These are phyloP conservation scores for Tarsius wallacei DNA, from an alignment of 2,797 vertebrate genomes.

Conservation along the genomic window DNA sequence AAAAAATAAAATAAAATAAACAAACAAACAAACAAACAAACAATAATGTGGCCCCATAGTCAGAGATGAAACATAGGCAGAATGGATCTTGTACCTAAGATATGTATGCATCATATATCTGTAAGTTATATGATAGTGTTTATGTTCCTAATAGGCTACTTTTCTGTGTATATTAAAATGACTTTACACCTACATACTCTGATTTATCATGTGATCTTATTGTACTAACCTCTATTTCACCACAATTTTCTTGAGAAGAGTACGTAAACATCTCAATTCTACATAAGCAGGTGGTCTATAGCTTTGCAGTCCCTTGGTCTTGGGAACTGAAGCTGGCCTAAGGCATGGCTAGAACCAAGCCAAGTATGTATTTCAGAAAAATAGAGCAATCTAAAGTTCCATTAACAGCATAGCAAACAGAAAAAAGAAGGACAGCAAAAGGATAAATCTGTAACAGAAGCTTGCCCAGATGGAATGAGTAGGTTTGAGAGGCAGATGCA, in stretches of 20 bases:
- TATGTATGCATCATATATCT: neutral
- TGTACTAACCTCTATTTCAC: neutral
- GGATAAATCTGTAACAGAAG: slow-evolving; percentile 1
- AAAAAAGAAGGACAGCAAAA: neutral
- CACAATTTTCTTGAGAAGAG: neutral
- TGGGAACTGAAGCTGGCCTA: neutral
- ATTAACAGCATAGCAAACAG: neutral
- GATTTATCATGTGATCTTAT: neutral
- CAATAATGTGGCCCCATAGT: neutral
- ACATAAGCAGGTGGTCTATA: neutral
- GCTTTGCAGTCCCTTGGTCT: neutral
- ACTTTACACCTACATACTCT: neutral
- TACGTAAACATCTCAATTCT: neutral
- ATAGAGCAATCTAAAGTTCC: neutral
- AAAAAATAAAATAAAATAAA: too few relatives aligned
- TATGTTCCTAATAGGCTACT: neutral
- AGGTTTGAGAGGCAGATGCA: slow-evolving; percentile 19
- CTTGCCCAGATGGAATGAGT: slow-evolving; percentile 35
- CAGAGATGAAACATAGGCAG: slow-evolving; percentile 7
- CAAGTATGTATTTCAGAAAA: neutral
- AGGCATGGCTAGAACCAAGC: neutral
- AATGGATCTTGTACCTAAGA: neutral
- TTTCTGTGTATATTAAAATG: neutral
- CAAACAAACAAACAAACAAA: too few relatives aligned
- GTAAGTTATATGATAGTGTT: neutral